phyloP scores from a whole-genome alignment of 2,888 invertebrate genomes.

The Polydrusus pterygomalis region DNA sequence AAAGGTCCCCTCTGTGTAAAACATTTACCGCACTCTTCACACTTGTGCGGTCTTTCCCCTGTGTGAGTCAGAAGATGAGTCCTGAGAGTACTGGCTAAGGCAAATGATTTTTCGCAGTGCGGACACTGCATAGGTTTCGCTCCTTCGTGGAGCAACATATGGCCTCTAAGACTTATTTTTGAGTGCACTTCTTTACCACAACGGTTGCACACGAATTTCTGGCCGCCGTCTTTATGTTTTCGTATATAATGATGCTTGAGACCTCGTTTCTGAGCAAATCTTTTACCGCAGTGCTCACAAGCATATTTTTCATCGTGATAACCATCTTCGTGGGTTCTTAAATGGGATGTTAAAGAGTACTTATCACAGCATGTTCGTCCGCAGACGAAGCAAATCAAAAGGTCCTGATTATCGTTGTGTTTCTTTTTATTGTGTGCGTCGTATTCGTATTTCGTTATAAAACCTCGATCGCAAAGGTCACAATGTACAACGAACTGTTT shows the following conservation, averaged over 20 bases:
- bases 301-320: constrained; percentile 49
- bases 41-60: constrained; percentile 75
- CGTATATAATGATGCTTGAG: constrained; percentile 56
- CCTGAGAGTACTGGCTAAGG: constrained; percentile 73
- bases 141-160: constrained; percentile 66
- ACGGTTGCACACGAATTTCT: constrained; percentile 70
- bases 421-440: constrained; percentile 61
- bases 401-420: constrained; percentile 59
- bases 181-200: constrained; percentile 74
- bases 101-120: constrained; percentile 75
- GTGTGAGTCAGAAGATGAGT: constrained; percentile 66
- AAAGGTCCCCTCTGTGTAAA: constrained; percentile 77
- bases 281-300: constrained; percentile 58
- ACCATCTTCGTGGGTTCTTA: constrained; percentile 52
- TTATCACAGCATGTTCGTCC: constrained; percentile 60
- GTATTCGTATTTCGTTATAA: constrained; percentile 64
- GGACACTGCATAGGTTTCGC: constrained; percentile 72
- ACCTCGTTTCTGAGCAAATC: constrained; percentile 58
- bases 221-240: constrained; percentile 59
- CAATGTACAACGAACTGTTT: constrained; percentile 73
- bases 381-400: constrained; percentile 56
- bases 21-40: constrained; percentile 77
- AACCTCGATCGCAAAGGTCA: constrained; percentile 61
- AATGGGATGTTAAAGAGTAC: constrained; percentile 57
- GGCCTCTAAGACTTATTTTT: constrained; percentile 61